These are phyloP conservation scores for Oophaga pumilio DNA, from an alignment of 2,113 vertebrate species.

Conservation along the genomic window DNA sequence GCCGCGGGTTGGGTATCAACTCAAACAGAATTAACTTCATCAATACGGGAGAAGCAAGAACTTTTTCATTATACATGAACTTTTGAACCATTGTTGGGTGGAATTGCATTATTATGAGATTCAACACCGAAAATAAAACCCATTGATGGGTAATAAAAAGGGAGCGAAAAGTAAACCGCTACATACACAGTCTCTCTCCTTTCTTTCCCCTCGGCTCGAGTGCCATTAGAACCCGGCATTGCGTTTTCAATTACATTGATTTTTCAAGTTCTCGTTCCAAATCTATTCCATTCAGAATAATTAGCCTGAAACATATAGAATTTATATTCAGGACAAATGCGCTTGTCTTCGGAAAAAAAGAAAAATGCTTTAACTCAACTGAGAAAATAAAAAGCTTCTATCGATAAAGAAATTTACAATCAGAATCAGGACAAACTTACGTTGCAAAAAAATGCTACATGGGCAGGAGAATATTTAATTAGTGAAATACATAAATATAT, in stretches of 20 bases:
- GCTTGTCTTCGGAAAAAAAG: background rate
- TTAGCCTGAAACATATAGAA: slow-evolving; percentile 54
- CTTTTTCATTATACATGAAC: slow-evolving; percentile 33
- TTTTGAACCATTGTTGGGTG: slow-evolving; percentile 43
- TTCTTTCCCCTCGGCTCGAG: background rate
- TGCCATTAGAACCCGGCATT: slow-evolving; percentile 4
- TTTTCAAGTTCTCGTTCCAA: slow-evolving; percentile 38
- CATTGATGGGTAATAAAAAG: slow-evolving; percentile 16
- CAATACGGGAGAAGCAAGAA: background rate
- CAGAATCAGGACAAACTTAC: slow-evolving; percentile 11
- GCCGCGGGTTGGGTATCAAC: slow-evolving; percentile 35
- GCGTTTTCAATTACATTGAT: slow-evolving; percentile 58
- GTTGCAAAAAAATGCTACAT: background rate
- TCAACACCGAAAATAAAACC: background rate
- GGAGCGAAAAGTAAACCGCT: background rate
- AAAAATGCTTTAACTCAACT: background rate
- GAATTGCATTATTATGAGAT: slow-evolving; percentile 42
- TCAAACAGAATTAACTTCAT: slow-evolving; percentile 38
- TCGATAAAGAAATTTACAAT: slow-evolving; percentile 11
- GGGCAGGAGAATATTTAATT: slow-evolving; percentile 7
- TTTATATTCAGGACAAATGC: slow-evolving; percentile 48
- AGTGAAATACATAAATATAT: background rate
- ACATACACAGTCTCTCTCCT: background rate
- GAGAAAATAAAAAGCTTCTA: background rate
- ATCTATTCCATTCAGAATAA: slow-evolving; percentile 50